phyloP scores from a whole-genome alignment of 2,113 vertebrate genomes.

The Microtus montanus region DNA sequence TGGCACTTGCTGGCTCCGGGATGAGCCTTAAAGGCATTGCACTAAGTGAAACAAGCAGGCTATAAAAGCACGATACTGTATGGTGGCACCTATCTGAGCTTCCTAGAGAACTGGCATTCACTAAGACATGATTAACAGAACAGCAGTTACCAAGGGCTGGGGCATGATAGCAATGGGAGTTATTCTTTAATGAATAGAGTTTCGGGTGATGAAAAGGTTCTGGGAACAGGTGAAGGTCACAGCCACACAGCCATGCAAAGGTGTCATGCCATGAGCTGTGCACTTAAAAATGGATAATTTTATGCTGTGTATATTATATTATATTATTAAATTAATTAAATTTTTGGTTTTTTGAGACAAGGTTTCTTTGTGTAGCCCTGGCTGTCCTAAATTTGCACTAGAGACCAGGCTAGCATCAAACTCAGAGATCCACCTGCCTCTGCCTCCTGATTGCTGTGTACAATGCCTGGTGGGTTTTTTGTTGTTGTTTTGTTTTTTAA shows the following conservation, averaged over 20 bases:
- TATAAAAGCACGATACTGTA: neutral
- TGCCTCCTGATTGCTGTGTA: no score
- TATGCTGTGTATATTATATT: neutral
- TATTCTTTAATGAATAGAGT: neutral
- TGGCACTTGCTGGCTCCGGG: neutral
- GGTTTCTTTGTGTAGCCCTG: neutral
- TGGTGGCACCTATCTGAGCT: neutral
- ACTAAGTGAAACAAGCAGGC: neutral
- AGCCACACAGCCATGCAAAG: fast-evolving
- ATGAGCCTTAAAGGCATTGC: neutral
- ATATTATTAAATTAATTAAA: neutral
- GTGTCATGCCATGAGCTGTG: neutral
- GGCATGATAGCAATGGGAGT: no score
- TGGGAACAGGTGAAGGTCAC: neutral
- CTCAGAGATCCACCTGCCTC: neutral
- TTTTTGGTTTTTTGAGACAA: neutral
- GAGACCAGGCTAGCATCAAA: neutral
- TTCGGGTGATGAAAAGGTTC: neutral
- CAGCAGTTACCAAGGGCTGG: neutral
- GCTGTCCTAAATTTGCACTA: neutral
- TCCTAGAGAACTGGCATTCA: neutral
- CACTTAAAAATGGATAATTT: neutral
- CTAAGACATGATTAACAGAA: neutral
- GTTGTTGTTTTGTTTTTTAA: neutral
- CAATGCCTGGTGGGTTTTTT: neutral